A percentile compares a stretch with the other conserved stretches of the same genome.
Evolutionary conservation across 2,113 vertebrate species (phyloP).

Genomic region (Xiphophorus couchianus): DNA sequence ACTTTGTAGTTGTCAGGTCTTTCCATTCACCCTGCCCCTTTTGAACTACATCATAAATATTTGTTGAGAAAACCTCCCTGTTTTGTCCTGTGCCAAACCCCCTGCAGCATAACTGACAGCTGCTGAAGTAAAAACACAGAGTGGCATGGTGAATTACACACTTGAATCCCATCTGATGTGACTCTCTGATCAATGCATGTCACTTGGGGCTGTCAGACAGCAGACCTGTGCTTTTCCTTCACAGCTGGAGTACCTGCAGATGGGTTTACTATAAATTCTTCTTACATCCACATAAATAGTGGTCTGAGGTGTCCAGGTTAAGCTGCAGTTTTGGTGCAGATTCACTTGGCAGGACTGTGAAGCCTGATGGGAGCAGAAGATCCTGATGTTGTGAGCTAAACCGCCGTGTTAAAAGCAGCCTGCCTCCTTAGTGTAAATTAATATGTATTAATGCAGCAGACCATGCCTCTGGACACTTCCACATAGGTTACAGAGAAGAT

Average conservation of each 20-base stretch:
- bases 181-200: constrained; percentile 54
- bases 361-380: constrained; percentile 21
- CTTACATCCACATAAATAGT: constrained; percentile 49
- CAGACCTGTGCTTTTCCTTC: constrained; percentile 27
- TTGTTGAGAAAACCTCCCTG: background rate
- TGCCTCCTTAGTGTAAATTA: background rate
- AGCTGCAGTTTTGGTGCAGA: constrained; percentile 10
- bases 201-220: constrained; percentile 42
- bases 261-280: constrained; percentile 38
- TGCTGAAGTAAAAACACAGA: constrained; percentile 34
- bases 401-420: background rate
- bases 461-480: constrained; percentile 6
- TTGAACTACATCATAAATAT: background rate
- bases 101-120: constrained; percentile 46
- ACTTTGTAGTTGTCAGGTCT: background rate
- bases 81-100: constrained; percentile 30
- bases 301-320: constrained; percentile 7
- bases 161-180: constrained; percentile 47
- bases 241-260: constrained; percentile 14
- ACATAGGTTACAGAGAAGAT: constrained; percentile 14
- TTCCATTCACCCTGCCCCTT: background rate
- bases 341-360: constrained; percentile 2
- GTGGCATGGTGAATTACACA: constrained; percentile 39
- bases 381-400: background rate
- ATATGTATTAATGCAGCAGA: constrained; percentile 26